Conservation (phyloP, 2,113 vertebrate species). For the Callospermophilus lateralis region DNA sequence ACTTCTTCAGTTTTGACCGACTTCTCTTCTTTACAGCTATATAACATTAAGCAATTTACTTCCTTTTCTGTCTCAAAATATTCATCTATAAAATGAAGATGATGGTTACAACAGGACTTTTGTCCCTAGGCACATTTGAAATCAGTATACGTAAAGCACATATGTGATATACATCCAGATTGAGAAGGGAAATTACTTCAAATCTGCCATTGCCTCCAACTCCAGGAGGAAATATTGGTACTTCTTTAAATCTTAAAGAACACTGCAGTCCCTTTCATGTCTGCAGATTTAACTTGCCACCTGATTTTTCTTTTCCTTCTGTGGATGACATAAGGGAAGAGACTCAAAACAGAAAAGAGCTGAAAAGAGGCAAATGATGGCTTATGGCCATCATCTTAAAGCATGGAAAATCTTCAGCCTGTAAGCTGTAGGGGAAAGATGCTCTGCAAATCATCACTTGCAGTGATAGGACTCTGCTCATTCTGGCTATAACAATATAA, state of each 20-base stretch:
- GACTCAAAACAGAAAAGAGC: neutral
- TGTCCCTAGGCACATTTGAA: neutral
- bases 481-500: neutral
- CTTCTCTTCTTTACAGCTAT: neutral
- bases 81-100: neutral
- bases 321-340: neutral
- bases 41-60: neutral
- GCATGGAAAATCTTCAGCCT: neutral
- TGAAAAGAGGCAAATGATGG: neutral
- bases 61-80: neutral
- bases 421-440: neutral
- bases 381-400: neutral
- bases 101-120: neutral
- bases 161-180: neutral
- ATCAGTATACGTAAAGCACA: neutral
- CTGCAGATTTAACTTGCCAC: neutral
- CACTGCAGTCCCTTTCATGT: neutral
- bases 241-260: neutral
- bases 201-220: neutral
- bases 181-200: neutral
- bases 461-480: neutral
- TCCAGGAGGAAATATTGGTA: neutral
- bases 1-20: neutral
- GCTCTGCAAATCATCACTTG: neutral
- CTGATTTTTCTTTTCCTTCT: neutral